These are phyloP conservation scores for Eptatretus burgeri DNA, from an alignment of 2,113 vertebrate species.

Conservation along the genomic window DNA sequence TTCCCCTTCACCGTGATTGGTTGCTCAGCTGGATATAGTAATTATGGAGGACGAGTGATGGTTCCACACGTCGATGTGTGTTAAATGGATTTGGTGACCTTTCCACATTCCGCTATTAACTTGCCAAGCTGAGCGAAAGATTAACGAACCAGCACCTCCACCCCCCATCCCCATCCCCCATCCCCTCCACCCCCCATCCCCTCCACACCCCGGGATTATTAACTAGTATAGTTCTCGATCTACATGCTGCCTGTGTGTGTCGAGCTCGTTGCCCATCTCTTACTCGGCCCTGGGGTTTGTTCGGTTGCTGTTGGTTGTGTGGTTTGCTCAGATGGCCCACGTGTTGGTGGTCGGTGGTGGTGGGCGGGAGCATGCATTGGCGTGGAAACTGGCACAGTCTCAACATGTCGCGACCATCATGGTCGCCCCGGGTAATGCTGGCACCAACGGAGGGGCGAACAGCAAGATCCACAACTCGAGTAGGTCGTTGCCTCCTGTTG, in stretches of 20 bases:
- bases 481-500: conserved; percentile 12
- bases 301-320: not conserved
- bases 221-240: not conserved
- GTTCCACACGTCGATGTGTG: too few species aligned
- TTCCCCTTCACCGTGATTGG: too few species aligned
- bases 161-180: not conserved
- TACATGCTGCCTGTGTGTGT: not conserved
- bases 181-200: not conserved
- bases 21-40: too few species aligned
- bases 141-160: not conserved
- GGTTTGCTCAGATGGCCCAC: conserved; percentile 14
- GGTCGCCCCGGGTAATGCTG: conserved; percentile 48
- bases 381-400: conserved; percentile 55
- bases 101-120: too few species aligned
- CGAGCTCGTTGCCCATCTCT: not conserved
- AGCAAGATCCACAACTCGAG: conserved; percentile 47
- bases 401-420: conserved; percentile 31
- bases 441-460: conserved; percentile 26
- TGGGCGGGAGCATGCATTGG: conserved; percentile 47
- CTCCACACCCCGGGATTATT: not conserved
- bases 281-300: not conserved
- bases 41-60: too few species aligned
- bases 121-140: too few species aligned
- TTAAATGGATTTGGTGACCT: too few species aligned
- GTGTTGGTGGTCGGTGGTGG: conserved; percentile 54